phyloP scores from a whole-genome alignment of 2,888 invertebrate species.

The Drosophila cognata region DNA sequence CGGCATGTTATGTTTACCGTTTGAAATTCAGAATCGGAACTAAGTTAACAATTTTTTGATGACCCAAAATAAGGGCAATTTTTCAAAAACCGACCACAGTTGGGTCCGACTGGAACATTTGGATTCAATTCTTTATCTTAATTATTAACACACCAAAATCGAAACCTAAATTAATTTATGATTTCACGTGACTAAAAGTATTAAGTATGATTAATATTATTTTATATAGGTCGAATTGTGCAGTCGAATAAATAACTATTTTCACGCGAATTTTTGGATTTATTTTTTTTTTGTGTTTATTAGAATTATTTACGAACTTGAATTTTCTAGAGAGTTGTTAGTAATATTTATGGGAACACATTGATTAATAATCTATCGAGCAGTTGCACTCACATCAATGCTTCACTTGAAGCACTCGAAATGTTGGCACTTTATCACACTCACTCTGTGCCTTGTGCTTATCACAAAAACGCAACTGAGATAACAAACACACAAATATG shows the following conservation, averaged over 20 bases:
- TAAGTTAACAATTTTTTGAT: background rate
- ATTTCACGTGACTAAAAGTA: background rate
- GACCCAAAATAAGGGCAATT: background rate
- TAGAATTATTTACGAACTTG: background rate
- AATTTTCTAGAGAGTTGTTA: background rate
- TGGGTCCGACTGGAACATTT: background rate
- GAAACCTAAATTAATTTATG: background rate
- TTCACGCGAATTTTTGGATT: background rate
- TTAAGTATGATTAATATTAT: background rate
- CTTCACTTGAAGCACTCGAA: conserved; percentile 44
- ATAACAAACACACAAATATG: conserved; percentile 28
- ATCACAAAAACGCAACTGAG: conserved; percentile 34
- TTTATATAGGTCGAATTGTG: background rate
- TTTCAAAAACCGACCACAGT: background rate
- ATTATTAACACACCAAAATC: background rate
- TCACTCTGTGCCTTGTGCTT: conserved; percentile 14
- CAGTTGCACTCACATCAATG: background rate
- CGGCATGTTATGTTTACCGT: background rate
- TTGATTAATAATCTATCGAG: background rate
- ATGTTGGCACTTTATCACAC: conserved; percentile 38
- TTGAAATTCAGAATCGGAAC: background rate
- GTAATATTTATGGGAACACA: background rate
- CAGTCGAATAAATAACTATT: background rate
- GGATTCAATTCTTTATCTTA: background rate
- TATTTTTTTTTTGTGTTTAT: background rate